Base-by-base conservation (phyloP, 2,888 invertebrate species). In the Drosophila helvetica region DNA sequence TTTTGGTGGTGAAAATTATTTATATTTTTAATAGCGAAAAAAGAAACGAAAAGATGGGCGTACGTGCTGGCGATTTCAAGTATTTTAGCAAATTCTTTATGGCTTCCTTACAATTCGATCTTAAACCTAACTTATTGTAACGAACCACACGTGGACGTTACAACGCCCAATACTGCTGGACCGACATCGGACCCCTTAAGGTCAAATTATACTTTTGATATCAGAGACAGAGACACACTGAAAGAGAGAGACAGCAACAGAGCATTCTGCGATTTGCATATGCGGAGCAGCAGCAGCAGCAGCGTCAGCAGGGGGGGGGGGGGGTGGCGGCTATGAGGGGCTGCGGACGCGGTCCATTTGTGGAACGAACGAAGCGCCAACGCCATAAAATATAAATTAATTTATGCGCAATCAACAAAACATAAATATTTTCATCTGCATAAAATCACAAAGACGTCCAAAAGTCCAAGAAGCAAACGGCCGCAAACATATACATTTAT, bases 351-450 rank as follows among this genome's bases (percentile, higher is more conserved):
- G 83, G 88, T 80, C 88, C 83, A 84, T 84, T 88, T 86, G 87
- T 88, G 88, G 81, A 79, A 72, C 78, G 69, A 86, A 88, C 73
- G 69, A 74, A 88, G 81, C 85, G 80, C 85, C 88, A 86, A 88
- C 88, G 88, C 88, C 79, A 86, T 86, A 88, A 86, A 86, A 86
- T 86, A 86, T 86, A 86, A 88, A 86, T 86, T 86, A 86, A 86
- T 88, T 86, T 86, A 86, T 86, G 85, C 85, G 85, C 85, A 88
- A 86, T 86, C 89, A 86, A 88, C 85, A 88, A 88, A 88, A 88
- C 82, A 88, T 87, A 86, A 86, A 86, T 86, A 86, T 88, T 86
- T 88, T 87, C 89, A 86, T 88, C 89, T 86, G 85, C 85, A 86
- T 86, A 86, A 88, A 85, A 88, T 69, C 79, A 87, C 88, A 85